These are phyloP conservation scores for Pipistrellus kuhlii DNA, from an alignment of 2,797 vertebrate species.

Conservation along the genomic window DNA sequence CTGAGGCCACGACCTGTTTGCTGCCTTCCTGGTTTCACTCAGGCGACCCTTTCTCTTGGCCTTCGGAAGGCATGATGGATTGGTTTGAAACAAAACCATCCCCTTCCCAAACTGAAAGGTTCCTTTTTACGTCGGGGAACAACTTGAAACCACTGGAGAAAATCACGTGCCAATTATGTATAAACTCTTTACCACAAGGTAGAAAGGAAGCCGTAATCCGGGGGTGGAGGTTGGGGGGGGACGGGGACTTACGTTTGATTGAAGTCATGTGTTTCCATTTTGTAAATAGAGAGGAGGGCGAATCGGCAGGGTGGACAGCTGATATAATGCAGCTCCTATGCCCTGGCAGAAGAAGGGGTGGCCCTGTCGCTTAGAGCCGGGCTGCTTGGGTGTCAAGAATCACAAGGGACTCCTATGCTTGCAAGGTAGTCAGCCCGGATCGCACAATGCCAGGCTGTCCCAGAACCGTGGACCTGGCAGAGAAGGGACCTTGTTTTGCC, in stretches of 20 bases:
- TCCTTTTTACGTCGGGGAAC: slow-evolving; percentile 83
- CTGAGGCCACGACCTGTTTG: not conserved
- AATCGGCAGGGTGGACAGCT: slow-evolving; percentile 78
- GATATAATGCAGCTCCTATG: slow-evolving; percentile 81
- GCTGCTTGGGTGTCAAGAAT: slow-evolving; percentile 64
- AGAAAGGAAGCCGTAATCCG: slow-evolving; percentile 87
- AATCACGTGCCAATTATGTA: slow-evolving; percentile 87
- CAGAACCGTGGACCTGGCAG: not conserved
- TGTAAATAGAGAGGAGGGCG: slow-evolving; percentile 82
- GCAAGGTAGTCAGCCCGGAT: slow-evolving; percentile 17
- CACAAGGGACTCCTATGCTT: not conserved
- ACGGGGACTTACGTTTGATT: slow-evolving; percentile 84
- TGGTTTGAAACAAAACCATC: slow-evolving; percentile 82
- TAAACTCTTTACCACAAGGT: slow-evolving; percentile 85
- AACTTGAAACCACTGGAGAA: slow-evolving; percentile 83
- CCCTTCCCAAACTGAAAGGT: slow-evolving; percentile 82
- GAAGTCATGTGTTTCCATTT: slow-evolving; percentile 88
- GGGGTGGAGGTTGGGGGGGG: slow-evolving; percentile 56
- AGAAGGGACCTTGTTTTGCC: slow-evolving; percentile 67
- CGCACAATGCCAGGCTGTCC: not conserved
- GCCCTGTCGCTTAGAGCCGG: slow-evolving; percentile 65
- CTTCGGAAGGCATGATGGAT: slow-evolving; percentile 76
- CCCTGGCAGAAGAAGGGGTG: slow-evolving; percentile 67
- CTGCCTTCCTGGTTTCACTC: slow-evolving; percentile 41
- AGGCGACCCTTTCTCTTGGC: slow-evolving; percentile 21